phyloP scores from a whole-genome alignment of 2,797 vertebrate genomes.

The Rhincodon typus region DNA sequence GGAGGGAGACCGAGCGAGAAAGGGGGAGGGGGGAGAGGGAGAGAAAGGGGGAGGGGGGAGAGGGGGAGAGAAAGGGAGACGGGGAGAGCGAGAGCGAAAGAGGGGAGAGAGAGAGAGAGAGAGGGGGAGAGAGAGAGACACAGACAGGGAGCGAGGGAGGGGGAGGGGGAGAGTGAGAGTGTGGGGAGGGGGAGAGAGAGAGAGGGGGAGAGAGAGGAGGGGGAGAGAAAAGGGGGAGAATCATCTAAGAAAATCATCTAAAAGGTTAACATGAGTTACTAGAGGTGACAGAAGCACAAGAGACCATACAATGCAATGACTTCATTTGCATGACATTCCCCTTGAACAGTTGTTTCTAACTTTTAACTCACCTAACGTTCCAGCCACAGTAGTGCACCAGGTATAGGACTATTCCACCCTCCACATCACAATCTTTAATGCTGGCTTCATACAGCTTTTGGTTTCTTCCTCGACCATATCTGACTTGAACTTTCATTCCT shows the following conservation, averaged over 20 bases:
- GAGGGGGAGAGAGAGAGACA: too few relatives aligned
- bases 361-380: conserved; percentile 79
- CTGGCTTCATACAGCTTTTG: conserved; percentile 78
- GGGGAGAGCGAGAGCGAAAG: too few relatives aligned
- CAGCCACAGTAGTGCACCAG: conserved; percentile 84
- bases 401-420: conserved; percentile 78
- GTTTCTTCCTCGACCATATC: conserved; percentile 75
- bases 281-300: not conserved
- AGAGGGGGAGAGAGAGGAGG: not conserved
- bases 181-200: too few relatives aligned
- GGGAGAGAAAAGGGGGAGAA: not conserved
- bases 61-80: too few relatives aligned
- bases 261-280: too few relatives aligned
- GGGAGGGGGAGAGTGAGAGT: too few relatives aligned
- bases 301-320: not conserved
- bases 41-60: too few relatives aligned
- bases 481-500: conserved; percentile 82
- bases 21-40: too few relatives aligned
- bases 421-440: conserved; percentile 77
- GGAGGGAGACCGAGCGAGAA: too few relatives aligned
- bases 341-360: conserved; percentile 38
- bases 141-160: too few relatives aligned
- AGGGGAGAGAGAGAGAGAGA: too few relatives aligned
- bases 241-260: not conserved
- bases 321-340: not conserved